Percentiles rank a stretch among this genome's conserved stretches.
These are phyloP conservation scores for Dryobates pubescens DNA, from an alignment of 2,797 vertebrate genomes.

Conservation along the genomic window DNA sequence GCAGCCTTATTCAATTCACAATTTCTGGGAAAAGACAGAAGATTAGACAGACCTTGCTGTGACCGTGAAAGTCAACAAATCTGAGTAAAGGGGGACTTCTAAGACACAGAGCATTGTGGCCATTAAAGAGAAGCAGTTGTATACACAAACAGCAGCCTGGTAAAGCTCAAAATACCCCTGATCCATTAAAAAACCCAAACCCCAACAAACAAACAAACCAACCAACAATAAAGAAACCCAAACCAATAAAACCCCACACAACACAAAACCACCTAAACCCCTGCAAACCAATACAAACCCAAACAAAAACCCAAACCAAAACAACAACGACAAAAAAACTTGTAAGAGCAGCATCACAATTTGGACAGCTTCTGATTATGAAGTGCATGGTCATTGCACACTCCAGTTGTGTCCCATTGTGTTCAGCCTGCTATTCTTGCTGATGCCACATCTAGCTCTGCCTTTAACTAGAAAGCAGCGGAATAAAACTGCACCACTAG, in stretches of 20 bases:
- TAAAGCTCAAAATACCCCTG: neutral
- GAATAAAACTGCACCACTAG: neutral
- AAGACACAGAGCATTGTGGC: neutral
- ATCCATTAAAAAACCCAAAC: neutral
- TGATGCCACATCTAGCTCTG: neutral
- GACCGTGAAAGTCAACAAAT: constrained; percentile 29
- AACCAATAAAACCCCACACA: too few species aligned
- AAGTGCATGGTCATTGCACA: neutral
- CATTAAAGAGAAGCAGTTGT: neutral
- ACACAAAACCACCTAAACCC: too few species aligned
- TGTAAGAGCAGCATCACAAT: neutral
- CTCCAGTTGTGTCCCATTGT: accelerated
- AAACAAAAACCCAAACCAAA: too few species aligned
- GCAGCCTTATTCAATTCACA: constrained; percentile 43
- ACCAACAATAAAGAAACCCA: too few species aligned
- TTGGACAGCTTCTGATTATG: neutral
- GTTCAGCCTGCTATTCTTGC: neutral
- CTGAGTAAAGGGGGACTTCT: neutral
- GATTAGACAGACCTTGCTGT: constrained; percentile 4
- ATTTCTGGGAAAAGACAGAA: constrained; percentile 39
- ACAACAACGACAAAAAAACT: too few species aligned
- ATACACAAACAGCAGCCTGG: neutral
- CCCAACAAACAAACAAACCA: too few species aligned
- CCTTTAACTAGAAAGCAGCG: neutral
- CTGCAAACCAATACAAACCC: too few species aligned